Evolutionary conservation across 1,140 invertebrate genomes (phyloP).

Genomic region (Drosophila ambigua): DNA sequence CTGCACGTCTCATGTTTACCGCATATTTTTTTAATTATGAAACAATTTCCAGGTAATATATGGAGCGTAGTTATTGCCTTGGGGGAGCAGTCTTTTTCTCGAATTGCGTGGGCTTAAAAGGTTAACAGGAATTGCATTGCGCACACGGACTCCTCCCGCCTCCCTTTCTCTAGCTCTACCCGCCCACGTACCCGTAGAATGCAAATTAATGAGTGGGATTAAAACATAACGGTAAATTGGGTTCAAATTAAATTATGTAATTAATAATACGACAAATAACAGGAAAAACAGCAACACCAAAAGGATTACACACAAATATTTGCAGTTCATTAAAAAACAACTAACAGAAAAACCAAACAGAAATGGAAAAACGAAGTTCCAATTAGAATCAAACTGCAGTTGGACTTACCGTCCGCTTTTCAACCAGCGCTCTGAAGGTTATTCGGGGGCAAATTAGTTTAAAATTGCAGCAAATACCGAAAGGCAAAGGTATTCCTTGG

Average conservation of each 20-base stretch:
- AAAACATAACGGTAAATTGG: slow-evolving; percentile 45
- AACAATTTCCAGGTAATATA: no score
- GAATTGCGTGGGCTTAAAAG: no score
- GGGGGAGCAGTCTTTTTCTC: no score
- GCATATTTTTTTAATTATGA: no score
- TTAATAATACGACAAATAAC: slow-evolving; percentile 37
- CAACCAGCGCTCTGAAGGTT: slow-evolving; percentile 14
- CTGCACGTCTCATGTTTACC: no score
- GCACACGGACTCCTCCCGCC: background rate
- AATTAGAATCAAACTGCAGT: slow-evolving; percentile 26
- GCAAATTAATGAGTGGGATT: slow-evolving; percentile 51
- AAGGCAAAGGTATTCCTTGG: slow-evolving; percentile 5
- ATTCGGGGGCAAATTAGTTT: slow-evolving; percentile 21
- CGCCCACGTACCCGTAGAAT: background rate
- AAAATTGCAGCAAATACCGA: slow-evolving; percentile 10
- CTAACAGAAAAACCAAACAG: slow-evolving; percentile 5
- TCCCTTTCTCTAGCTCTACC: background rate
- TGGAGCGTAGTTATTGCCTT: no score
- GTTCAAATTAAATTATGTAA: slow-evolving; percentile 50
- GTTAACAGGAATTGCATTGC: no score
- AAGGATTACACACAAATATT: slow-evolving; percentile 46
- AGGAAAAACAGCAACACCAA: slow-evolving; percentile 27
- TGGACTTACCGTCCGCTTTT: background rate
- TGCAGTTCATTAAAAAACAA: slow-evolving; percentile 41
- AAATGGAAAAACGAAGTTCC: slow-evolving; percentile 1